Evolutionary conservation across 2,113 vertebrate genomes (phyloP), one percentile per base, ranked within the genome.

Genomic region (Silurus meridionalis): DNA sequence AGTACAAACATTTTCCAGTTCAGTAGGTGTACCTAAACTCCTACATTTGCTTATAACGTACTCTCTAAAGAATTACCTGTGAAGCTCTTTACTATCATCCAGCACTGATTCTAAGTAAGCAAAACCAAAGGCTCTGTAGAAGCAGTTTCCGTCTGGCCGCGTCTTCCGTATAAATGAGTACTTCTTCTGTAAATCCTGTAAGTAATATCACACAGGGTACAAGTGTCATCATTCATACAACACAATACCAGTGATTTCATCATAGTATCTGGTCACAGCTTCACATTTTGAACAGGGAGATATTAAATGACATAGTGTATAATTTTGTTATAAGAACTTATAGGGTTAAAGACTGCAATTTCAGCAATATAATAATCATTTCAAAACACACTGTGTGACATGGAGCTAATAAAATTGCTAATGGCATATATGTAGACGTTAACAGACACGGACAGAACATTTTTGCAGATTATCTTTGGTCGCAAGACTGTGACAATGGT

Each of bases 81-180:
- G 96, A 82, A 98, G 92, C 28, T 98, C 97, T 95, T 97, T 97
- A 93, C 95, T 94, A 91, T 98, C 95, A 0, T 97, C 97, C 84
- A 98, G 93, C 88, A 97, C 94, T 0, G 97, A 97, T 90, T 98
- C 97, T 55, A 98, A 92, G 91, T 98, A 97, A 46, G 97, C 96
- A 82, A 98, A 98, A 63, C 97, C 97, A 3, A 98, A 98, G 0
- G 97, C 97, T 88, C 97, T 95, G 84, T 97, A 98, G 94, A 98
- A 98, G 88, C 97, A 98, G 93, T 98, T 98, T 1, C 97, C 97
- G 3, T 98, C 97, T 0, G 97, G 97, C 28, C 97, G 94, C 13
- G 97, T 98, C 93, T 97, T 97, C 23, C 97, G 96, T 89, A 98
- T 97, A 91, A 94, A 96, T 0, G 95, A 95, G 90, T 98, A 98